These are phyloP conservation scores for Microtus richardsoni DNA, from an alignment of 2,113 vertebrate species.

Conservation along the genomic window DNA sequence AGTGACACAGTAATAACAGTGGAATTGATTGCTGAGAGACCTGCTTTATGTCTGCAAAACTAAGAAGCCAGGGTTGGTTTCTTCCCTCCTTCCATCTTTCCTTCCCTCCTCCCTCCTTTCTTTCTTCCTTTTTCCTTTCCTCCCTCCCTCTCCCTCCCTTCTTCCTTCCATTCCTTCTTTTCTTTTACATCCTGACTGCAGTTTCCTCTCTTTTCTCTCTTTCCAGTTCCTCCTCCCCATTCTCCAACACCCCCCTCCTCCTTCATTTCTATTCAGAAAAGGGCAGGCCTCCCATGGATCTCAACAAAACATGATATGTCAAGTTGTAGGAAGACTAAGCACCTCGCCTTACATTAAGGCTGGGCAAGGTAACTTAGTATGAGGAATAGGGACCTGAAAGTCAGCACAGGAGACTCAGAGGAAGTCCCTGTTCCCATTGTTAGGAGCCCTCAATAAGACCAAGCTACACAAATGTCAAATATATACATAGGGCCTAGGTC, in stretches of 20 bases:
- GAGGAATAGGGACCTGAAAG: neutral
- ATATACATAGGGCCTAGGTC: neutral
- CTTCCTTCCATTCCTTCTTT: neutral
- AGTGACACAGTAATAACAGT: neutral
- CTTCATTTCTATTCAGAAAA: neutral
- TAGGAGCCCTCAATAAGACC: neutral
- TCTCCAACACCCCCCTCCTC: neutral
- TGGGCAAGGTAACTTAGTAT: neutral
- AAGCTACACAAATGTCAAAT: neutral
- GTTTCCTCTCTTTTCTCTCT: neutral
- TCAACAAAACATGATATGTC: neutral
- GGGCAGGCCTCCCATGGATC: neutral
- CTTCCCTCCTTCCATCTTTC: neutral
- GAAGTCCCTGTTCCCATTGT: neutral
- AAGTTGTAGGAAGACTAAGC: neutral
- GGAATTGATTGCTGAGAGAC: neutral
- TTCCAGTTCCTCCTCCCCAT: neutral
- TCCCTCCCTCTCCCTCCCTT: no score
- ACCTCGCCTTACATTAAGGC: neutral
- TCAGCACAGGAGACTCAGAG: neutral
- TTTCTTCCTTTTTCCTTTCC: no score
- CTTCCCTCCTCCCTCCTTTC: neutral
- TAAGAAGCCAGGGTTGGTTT: conserved; percentile 29
- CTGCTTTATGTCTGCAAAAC: neutral
- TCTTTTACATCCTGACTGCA: neutral